Conservation (phyloP, 2,113 vertebrate species). For the Beaufortia kweichowensis region DNA sequence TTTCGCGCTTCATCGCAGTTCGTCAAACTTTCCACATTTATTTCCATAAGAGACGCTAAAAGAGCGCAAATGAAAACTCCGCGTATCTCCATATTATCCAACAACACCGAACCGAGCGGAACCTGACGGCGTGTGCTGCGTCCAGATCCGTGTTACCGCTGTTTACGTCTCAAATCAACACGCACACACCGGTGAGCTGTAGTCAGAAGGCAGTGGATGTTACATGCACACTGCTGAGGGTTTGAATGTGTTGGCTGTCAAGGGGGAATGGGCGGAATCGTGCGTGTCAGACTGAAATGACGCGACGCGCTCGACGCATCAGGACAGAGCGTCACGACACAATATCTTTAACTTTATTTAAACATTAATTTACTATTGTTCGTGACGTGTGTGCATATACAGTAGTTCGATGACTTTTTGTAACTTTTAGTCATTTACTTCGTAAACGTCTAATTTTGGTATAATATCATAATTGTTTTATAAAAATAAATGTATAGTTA, state of each 20-base stretch:
- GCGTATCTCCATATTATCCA: slow-evolving; percentile 53
- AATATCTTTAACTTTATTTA: no score
- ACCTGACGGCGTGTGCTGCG: neutral
- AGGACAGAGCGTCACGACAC: no score
- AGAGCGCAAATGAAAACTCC: slow-evolving; percentile 36
- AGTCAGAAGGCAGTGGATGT: neutral
- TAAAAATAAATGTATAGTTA: no score
- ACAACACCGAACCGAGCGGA: neutral
- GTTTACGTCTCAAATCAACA: neutral
- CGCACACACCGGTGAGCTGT: no score
- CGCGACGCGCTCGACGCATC: no score
- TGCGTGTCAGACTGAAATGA: neutral
- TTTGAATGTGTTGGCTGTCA: slow-evolving; percentile 37
- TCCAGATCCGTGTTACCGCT: neutral
- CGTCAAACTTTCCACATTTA: slow-evolving; percentile 49
- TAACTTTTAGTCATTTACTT: no score
- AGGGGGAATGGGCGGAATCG: slow-evolving; percentile 54
- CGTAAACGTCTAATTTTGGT: no score
- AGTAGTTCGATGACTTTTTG: no score
- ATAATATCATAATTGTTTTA: no score
- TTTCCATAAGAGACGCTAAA: slow-evolving; percentile 49
- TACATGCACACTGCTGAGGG: no score
- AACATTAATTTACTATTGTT: no score
- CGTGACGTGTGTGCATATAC: no score
- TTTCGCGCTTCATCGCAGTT: slow-evolving; percentile 80